Conservation (phyloP, 2,888 invertebrate genomes). For the Acheta domesticus region DNA sequence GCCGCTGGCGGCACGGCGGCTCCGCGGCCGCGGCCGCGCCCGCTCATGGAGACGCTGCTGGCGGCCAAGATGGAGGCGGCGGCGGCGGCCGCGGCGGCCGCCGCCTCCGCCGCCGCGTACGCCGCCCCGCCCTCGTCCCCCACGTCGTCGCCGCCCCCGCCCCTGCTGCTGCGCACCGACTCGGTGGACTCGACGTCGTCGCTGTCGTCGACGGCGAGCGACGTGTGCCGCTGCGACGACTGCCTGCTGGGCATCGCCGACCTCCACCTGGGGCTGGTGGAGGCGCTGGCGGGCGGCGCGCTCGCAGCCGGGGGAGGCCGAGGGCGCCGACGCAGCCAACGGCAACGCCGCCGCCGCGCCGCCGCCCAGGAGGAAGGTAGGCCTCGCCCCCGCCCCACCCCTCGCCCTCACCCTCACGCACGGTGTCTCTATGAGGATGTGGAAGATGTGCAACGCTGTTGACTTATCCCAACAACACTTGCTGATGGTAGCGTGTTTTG, state of each 20-base stretch:
- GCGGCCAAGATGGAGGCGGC: conserved; percentile 74
- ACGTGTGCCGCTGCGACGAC: conserved; percentile 79
- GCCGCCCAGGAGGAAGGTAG: conserved; percentile 46
- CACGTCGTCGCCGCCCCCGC: conserved; percentile 32
- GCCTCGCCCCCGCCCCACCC: conserved; percentile 47
- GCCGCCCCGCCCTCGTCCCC: conserved; percentile 58
- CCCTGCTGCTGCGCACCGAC: conserved; percentile 64
- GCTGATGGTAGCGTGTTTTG: too few relatives aligned
- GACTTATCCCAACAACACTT: too few relatives aligned
- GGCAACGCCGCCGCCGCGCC: conserved; percentile 25
- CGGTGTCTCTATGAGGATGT: too few relatives aligned
- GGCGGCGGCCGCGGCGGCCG: conserved; percentile 29
- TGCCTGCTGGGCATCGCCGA: conserved; percentile 79
- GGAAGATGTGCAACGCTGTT: too few relatives aligned
- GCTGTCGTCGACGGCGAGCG: conserved; percentile 52
- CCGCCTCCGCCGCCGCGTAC: conserved; percentile 64
- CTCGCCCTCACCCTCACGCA: conserved; percentile 42
- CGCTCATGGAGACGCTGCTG: conserved; percentile 76
- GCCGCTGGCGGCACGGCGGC: conserved; percentile 40
- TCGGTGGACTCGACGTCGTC: conserved; percentile 62
- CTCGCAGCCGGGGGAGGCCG: conserved; percentile 27
- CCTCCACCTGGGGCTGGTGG: conserved; percentile 52
- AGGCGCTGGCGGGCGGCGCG: conserved; percentile 37
- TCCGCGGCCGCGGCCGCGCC: conserved; percentile 54
- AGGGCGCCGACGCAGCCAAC: neutral